Evolutionary conservation across 2,888 invertebrate genomes (phyloP).

Genomic region (Cancer borealis): DNA sequence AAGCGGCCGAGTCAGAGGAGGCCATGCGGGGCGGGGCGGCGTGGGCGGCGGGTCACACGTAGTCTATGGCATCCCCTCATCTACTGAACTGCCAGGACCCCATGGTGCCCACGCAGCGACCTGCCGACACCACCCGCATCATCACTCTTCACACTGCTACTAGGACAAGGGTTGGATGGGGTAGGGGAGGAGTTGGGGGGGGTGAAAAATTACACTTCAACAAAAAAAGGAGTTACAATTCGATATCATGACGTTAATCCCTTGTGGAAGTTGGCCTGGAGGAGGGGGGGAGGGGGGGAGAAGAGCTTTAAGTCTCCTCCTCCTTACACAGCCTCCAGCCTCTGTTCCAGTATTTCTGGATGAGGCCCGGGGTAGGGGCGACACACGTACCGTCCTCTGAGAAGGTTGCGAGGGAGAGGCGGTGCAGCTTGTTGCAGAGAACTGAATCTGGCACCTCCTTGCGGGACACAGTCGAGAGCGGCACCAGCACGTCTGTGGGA

Average conservation of each 20-base stretch:
- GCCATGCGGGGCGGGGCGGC: constrained; percentile 43
- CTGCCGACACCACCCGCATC: constrained; percentile 49
- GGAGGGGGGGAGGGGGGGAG: constrained; percentile 32
- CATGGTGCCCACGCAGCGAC: constrained; percentile 77
- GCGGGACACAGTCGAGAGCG: constrained; percentile 79
- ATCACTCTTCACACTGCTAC: constrained; percentile 21
- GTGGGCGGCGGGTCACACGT: constrained; percentile 68
- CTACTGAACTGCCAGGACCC: constrained; percentile 77
- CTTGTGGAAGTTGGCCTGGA: constrained; percentile 17
- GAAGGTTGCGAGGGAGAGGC: constrained; percentile 92
- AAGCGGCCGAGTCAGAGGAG: constrained; percentile 49
- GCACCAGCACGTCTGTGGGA: constrained; percentile 78
- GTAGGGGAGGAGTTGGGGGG: background rate
- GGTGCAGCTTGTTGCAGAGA: constrained; percentile 91
- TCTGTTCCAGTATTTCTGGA: constrained; percentile 43
- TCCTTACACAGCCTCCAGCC: constrained; percentile 41
- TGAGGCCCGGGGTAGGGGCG: constrained; percentile 28
- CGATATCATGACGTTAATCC: constrained; percentile 21
- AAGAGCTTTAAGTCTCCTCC: background rate
- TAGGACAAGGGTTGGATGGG: background rate
- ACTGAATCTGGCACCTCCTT: constrained; percentile 84
- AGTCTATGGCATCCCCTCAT: constrained; percentile 76
- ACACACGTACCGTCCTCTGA: constrained; percentile 87
- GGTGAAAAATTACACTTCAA: background rate
- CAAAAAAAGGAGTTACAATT: background rate